Base-by-base conservation (phyloP, 2,113 vertebrate species). In the Leucosticte australis region DNA sequence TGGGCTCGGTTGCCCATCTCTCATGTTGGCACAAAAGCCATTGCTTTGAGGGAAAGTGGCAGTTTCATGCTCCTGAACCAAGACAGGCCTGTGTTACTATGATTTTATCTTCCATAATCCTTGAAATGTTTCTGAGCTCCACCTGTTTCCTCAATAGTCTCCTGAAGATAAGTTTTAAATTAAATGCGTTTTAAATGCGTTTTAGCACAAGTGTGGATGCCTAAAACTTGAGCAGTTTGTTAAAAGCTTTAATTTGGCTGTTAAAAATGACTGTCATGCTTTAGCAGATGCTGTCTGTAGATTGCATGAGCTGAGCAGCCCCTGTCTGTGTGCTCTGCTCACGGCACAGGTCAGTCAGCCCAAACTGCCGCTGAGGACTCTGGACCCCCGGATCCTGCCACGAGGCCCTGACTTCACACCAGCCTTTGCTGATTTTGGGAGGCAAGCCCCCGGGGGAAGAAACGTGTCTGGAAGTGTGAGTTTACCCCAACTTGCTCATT, bases 391-490 rank as follows among this genome's bases (percentile, higher is more conserved):
- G 76, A 98, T 99, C 83, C 98, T 99, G 95, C 98, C 98, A 92
- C 98, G 99, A 91, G 99, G 99, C 89, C 99, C 99, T 3, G 99
- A 99, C 92, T 99, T 99, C 98, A 99, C 99, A 7, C 99, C 99
- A 18, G 99, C 99, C 65, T 99, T 99, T 37, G 99, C 99, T 52
- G 99, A 99, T 94, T 99, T 99, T 95, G 98, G 99, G 95, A 98
- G 99, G 89, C 99, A 98, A 81, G 96, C 98, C 83, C 94, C 98
- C 1, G 98, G 98, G 80, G 98, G 98, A 93, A 98, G 99, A 96
- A 99, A 98, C 46, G 89, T 98, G n/a, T 87, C 98, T 78, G 99
- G 99, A 97, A 99, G 99, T 99, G 90, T 96, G 94, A 96, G 87
- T 97, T 95, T 31, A 90, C 67, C 94, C 90, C 77, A 92, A 33